These are phyloP conservation scores for Drosophila nigromelanica DNA, from an alignment of 1,140 invertebrate genomes.

Conservation along the genomic window DNA sequence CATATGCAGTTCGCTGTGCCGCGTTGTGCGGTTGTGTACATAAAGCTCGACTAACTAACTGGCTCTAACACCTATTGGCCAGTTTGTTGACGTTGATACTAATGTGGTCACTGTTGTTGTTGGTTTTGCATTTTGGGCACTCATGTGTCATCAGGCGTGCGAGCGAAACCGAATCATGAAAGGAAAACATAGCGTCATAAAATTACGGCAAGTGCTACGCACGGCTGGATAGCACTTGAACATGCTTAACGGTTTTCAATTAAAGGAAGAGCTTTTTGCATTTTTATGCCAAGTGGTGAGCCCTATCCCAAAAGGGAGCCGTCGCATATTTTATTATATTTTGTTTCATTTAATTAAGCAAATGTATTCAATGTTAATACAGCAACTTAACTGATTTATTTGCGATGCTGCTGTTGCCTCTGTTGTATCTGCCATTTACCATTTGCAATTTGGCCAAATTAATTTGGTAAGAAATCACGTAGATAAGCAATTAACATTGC, in stretches of 20 bases:
- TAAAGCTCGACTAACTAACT: conserved; percentile 17
- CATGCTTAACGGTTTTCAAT: conserved; percentile 61
- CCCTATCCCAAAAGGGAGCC: neutral
- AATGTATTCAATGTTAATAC: conserved; percentile 82
- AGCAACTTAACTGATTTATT: conserved; percentile 81
- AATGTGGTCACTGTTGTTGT: conserved; percentile 59
- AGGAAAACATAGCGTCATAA: conserved; percentile 43
- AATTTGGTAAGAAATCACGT: conserved; percentile 84
- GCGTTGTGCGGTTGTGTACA: neutral
- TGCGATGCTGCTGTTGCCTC: conserved; percentile 7
- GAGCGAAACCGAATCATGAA: conserved; percentile 65
- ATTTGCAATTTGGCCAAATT: conserved; percentile 80
- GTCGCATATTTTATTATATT: conserved; percentile 47
- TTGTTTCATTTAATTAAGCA: conserved; percentile 74
- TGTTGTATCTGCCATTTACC: conserved; percentile 39
- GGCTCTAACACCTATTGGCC: conserved; percentile 19
- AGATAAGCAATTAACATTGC: conserved; percentile 83
- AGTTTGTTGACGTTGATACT: conserved; percentile 64
- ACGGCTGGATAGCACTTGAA: conserved; percentile 19
- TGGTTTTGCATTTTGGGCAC: conserved; percentile 64
- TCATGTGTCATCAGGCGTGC: conserved; percentile 53
- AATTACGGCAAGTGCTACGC: conserved; percentile 22
- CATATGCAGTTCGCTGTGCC: conserved; percentile 7
- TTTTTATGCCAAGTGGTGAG: neutral
- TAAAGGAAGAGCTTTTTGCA: conserved; percentile 71